A percentile compares a stretch with the other conserved stretches of the same genome.
phyloP scores from a whole-genome alignment of 2,797 vertebrate species.

The Sciurus vulgaris region DNA sequence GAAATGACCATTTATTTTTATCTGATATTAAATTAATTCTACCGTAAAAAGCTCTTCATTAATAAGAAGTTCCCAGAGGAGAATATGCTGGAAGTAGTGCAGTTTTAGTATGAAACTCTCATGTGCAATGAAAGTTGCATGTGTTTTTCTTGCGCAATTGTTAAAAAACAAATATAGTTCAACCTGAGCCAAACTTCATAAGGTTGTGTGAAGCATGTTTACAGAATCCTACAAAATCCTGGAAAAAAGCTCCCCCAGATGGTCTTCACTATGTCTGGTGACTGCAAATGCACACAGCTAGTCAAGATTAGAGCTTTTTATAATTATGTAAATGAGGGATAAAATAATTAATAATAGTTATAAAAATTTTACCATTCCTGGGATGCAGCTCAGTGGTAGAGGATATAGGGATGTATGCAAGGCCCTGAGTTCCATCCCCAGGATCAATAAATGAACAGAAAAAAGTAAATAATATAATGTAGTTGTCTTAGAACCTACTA shows the following conservation, averaged over 20 bases:
- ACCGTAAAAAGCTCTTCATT: conserved; percentile 94
- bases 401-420: too few species aligned
- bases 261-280: conserved; percentile 96
- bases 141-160: conserved; percentile 93
- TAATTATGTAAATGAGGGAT: conserved; percentile 96
- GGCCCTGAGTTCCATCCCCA: too few species aligned
- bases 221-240: conserved; percentile 95
- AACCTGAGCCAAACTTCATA: conserved; percentile 96
- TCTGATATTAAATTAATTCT: conserved; percentile 94
- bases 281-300: conserved; percentile 96
- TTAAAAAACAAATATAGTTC: conserved; percentile 96
- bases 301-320: conserved; percentile 97
- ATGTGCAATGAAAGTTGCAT: too few species aligned
- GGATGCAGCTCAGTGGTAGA: too few species aligned
- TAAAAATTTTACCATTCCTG: conserved; percentile 88
- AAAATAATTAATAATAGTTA: conserved; percentile 92
- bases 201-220: conserved; percentile 95
- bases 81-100: conserved; percentile 95
- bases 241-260: conserved; percentile 96
- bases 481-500: conserved; percentile 95
- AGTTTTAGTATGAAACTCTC: conserved; percentile 90
- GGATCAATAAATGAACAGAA: too few species aligned
- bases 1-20: conserved; percentile 94
- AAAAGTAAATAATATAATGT: conserved; percentile 89
- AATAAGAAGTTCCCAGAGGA: conserved; percentile 95